Evolutionary conservation across 2,888 invertebrate species (phyloP).

Genomic region (Bellardia bayeri): DNA sequence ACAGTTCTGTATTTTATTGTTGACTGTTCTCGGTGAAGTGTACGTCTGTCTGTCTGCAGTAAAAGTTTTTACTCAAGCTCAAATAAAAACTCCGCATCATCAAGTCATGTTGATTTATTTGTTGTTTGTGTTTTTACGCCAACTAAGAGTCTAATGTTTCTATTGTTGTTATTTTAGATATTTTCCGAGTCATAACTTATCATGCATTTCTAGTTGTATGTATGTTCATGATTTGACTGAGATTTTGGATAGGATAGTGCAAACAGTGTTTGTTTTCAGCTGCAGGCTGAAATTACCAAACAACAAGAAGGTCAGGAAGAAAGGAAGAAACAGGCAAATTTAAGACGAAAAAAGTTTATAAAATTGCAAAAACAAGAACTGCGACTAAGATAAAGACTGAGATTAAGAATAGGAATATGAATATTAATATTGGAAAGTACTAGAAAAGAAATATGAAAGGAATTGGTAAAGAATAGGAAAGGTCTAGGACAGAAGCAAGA

Average conservation of each 20-base stretch:
- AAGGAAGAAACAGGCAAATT: too few species aligned
- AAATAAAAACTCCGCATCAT: constrained; percentile 44
- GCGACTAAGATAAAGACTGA: too few species aligned
- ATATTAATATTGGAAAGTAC: too few species aligned
- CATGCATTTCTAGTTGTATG: constrained; percentile 42
- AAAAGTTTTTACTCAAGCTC: constrained; percentile 25
- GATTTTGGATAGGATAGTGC: constrained; percentile 5
- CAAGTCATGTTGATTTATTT: constrained; percentile 69
- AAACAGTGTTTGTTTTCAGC: constrained; percentile 8
- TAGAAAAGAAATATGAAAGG: too few species aligned
- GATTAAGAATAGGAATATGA: too few species aligned
- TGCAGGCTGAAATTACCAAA: neutral
- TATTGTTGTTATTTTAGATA: constrained; percentile 49
- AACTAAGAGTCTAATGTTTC: constrained; percentile 10
- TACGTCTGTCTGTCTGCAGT: constrained; percentile 13
- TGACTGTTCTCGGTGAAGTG: neutral
- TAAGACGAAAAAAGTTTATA: neutral
- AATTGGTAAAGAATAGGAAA: too few species aligned
- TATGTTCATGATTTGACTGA: constrained; percentile 41
- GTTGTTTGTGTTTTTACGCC: constrained; percentile 23
- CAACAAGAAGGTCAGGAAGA: neutral
- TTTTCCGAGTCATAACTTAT: constrained; percentile 58
- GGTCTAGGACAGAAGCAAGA: too few species aligned
- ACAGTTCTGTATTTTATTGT: neutral
- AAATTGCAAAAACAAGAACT: too few species aligned